Conservation (phyloP, 2,797 vertebrate genomes). For the Halcyon smyrnensis region DNA sequence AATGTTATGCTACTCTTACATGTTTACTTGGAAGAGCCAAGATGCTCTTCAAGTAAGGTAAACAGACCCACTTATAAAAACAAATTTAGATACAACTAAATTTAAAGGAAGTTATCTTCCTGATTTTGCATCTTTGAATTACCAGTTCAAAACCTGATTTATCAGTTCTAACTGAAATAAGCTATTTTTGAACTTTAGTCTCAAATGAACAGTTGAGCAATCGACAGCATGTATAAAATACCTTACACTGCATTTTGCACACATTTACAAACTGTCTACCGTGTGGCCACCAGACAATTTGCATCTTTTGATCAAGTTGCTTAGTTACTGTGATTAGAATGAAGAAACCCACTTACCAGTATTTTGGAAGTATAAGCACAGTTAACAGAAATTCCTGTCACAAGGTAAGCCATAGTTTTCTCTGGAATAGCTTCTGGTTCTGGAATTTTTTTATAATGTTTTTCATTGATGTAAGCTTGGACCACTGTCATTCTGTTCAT, state of each 20-base stretch:
- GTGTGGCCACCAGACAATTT: background rate
- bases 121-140: background rate
- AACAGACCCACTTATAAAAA: background rate
- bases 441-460: conserved; percentile 92
- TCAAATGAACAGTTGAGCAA: background rate
- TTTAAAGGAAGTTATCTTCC: background rate
- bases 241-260: background rate
- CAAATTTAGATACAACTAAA: background rate
- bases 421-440: conserved; percentile 90
- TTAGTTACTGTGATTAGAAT: background rate
- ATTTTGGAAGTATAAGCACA: conserved; percentile 99
- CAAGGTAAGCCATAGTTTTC: conserved; percentile 87
- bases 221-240: background rate
- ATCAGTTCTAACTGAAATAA: background rate
- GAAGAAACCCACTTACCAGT: conserved; percentile 84
- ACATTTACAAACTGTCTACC: background rate
- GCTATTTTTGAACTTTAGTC: background rate
- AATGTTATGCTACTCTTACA: background rate
- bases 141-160: background rate
- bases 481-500: conserved; percentile 99
- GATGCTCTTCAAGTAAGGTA: background rate
- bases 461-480: conserved; percentile 91
- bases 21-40: background rate
- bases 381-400: conserved; percentile 96
- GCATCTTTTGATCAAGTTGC: background rate